Percentiles rank a stretch among this genome's conserved stretches.
Evolutionary conservation across 1,140 invertebrate genomes (phyloP).

Genomic region (Physella acuta): DNA sequence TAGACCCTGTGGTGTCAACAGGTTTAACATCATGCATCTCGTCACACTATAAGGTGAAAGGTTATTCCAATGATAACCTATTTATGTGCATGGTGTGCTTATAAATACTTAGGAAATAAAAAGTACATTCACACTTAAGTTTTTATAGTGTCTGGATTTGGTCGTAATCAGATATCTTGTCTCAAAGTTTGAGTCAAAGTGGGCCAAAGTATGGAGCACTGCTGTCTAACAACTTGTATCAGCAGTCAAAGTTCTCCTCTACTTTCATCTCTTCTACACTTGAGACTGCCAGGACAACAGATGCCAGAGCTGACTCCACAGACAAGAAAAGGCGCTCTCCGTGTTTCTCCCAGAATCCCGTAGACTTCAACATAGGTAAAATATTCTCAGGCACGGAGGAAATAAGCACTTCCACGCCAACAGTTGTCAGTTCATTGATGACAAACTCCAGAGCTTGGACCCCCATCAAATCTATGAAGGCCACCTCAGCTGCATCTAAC

Average conservation of each 20-base stretch:
- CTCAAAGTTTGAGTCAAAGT: too few species aligned
- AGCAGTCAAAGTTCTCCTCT: background rate
- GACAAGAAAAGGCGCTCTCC: slow-evolving; percentile 20
- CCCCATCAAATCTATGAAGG: slow-evolving; percentile 38
- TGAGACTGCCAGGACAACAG: background rate
- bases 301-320: slow-evolving; percentile 23
- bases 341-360: slow-evolving; percentile 24
- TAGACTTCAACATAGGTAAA: slow-evolving; percentile 17
- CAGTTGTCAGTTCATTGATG: slow-evolving; percentile 19
- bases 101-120: too few species aligned
- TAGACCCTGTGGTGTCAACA: too few species aligned
- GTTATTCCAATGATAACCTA: too few species aligned
- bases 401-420: slow-evolving; percentile 21
- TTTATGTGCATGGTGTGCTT: too few species aligned
- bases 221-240: background rate
- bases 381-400: slow-evolving; percentile 17
- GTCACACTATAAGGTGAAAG: too few species aligned
- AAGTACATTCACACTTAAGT: too few species aligned
- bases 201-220: too few species aligned
- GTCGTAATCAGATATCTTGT: too few species aligned
- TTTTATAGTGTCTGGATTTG: too few species aligned
- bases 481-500: slow-evolving; percentile 28
- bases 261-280: background rate
- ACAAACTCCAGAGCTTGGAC: slow-evolving; percentile 31
- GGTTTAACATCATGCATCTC: too few species aligned